Evolutionary conservation across 2,113 vertebrate species (phyloP), one percentile per base, ranked within the genome.

Genomic region (Irena cyanogastra): DNA sequence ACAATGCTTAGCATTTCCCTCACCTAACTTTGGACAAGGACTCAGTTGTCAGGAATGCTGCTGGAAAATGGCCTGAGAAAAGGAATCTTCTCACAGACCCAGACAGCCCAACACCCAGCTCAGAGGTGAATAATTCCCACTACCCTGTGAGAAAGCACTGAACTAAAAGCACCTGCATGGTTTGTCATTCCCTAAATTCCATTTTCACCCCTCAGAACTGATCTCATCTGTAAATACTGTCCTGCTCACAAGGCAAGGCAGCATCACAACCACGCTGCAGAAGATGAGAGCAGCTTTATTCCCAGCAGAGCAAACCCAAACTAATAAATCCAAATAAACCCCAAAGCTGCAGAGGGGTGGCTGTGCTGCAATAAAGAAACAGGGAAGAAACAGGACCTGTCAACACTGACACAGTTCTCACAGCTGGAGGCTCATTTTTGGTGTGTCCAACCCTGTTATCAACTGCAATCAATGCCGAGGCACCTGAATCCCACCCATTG

Each of bases 371-470:
- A 72, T 19, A 53, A 65, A 82, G 59, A 65, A 83, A 44, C 2
- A 4, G 1, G 76, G 52, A 44, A 63, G 35, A 79, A 56, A 6
- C 26, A 79, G 44, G 19, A 60, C 26, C 45, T 72, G 33, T 3
- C 76, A 83, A 45, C 54, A 31, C 1, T 35, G 54, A 23, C 54
- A 52, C 50, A 77, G 89, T 94, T 89, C 69, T 77, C 76, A 3
- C 74, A 33, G 89, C 80, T 92, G 94, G 87, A 74, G 59, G 57
- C 49, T 37, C 44, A 42, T 63, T 83, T 83, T 26, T 57, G 31
- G 27, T 45, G 70, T 16, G 72, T n/a, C 72, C 93, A 89, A 92
- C 78, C 59, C 91, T 50, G 59, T 80, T 86, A 95, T 74, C 83
- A 91, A 91, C 50, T 10, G 50, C 72, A 86, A 83, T 74, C 68